These are phyloP conservation scores for Crax fasciolata DNA, from an alignment of 2,797 vertebrate species.

Conservation along the genomic window DNA sequence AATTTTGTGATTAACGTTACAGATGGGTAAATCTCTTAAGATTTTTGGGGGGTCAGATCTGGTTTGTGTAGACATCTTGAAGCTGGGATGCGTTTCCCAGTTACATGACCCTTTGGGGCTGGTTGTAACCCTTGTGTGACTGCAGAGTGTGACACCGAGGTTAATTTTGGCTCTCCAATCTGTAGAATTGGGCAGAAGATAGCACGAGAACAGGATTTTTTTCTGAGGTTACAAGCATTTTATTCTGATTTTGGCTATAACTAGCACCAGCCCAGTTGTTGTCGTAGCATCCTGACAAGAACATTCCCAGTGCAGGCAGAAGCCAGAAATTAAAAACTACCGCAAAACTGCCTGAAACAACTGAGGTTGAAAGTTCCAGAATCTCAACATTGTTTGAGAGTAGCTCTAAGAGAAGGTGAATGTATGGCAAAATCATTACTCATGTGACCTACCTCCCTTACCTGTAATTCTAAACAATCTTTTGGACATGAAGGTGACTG, in stretches of 20 bases:
- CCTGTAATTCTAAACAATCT: background rate
- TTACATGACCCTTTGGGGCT: background rate
- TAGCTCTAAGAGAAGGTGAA: background rate
- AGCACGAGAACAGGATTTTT: background rate
- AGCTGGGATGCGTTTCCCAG: background rate
- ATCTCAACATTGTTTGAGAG: background rate
- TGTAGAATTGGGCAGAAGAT: background rate
- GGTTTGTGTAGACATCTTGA: background rate
- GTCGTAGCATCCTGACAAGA: background rate
- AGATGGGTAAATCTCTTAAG: background rate
- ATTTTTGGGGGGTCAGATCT: background rate
- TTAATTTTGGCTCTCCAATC: background rate
- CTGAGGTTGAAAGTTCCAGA: background rate
- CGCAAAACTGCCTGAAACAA: background rate
- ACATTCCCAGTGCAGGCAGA: background rate
- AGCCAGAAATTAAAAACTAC: background rate
- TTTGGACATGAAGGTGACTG: background rate
- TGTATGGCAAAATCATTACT: background rate
- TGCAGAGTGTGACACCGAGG: background rate
- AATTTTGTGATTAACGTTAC: constrained; percentile 21
- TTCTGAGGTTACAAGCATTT: background rate
- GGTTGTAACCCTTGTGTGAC: background rate
- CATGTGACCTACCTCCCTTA: background rate
- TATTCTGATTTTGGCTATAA: background rate
- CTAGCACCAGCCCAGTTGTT: background rate